Percentiles rank a stretch among this genome's conserved stretches.
These are phyloP conservation scores for Salvelinus sp. DNA, from an alignment of 2,113 vertebrate genomes.

Conservation along the genomic window DNA sequence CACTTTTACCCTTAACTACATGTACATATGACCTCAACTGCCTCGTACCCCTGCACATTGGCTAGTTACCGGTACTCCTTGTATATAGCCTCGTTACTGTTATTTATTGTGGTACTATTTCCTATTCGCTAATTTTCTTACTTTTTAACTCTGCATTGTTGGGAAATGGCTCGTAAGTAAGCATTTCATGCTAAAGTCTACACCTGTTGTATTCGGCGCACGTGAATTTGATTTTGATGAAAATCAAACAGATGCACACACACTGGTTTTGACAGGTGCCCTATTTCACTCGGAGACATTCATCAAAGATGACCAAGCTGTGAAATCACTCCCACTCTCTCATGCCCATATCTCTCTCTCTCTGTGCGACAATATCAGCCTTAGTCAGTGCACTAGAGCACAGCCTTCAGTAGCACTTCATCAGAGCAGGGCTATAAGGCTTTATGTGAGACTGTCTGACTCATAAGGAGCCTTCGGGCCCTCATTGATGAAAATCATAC, in stretches of 20 bases:
- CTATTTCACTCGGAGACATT: slow-evolving; percentile 50
- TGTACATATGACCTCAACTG: too few relatives aligned
- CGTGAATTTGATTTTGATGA: too few relatives aligned
- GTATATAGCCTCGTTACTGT: too few relatives aligned
- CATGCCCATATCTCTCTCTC: slow-evolving; percentile 13
- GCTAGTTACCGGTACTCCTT: too few relatives aligned
- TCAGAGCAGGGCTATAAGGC: slow-evolving; percentile 41
- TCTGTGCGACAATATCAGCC: neutral
- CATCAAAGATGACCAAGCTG: slow-evolving; percentile 48
- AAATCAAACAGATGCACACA: neutral
- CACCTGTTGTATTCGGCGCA: too few relatives aligned
- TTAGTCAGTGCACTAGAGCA: slow-evolving; percentile 2
- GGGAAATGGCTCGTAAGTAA: too few relatives aligned
- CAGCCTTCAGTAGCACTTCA: slow-evolving; percentile 49
- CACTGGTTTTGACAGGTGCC: slow-evolving; percentile 23
- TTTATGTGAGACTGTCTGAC: slow-evolving; percentile 43
- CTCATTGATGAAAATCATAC: slow-evolving; percentile 44
- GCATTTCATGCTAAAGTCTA: too few relatives aligned
- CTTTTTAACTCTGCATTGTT: too few relatives aligned
- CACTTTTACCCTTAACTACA: too few relatives aligned
- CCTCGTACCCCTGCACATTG: too few relatives aligned
- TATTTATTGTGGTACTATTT: too few relatives aligned
- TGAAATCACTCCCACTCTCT: slow-evolving; percentile 39
- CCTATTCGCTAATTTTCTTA: too few relatives aligned
- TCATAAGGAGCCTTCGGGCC: slow-evolving; percentile 3